phyloP scores from a whole-genome alignment of 2,888 invertebrate species.

The Hypsopygia costalis region DNA sequence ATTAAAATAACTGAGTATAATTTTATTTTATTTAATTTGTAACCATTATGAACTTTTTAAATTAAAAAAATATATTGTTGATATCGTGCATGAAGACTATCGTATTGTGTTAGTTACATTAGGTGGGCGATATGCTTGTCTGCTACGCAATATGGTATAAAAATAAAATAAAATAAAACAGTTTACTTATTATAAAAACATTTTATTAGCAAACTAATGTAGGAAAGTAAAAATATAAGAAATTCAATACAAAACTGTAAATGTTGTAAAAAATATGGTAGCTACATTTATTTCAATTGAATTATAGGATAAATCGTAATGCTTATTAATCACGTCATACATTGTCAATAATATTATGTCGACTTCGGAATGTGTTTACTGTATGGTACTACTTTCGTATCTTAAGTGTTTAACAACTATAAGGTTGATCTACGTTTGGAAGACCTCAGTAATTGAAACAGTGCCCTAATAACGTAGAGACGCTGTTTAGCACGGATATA shows the following conservation, averaged over 20 bases:
- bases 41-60: no score
- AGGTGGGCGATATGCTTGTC: no score
- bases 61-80: no score
- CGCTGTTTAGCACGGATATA: conserved; percentile 48
- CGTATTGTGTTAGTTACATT: no score
- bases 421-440: conserved; percentile 27
- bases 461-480: conserved; percentile 19
- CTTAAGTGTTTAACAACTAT: conserved; percentile 7
- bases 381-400: not conserved
- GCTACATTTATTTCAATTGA: conserved; percentile 46
- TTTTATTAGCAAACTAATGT: conserved; percentile 80
- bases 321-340: not conserved
- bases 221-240: conserved; percentile 80
- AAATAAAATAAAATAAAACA: conserved; percentile 21
- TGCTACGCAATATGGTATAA: no score
- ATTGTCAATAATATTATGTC: not conserved
- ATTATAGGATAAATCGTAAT: no score
- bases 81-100: no score
- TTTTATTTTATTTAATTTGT: no score
- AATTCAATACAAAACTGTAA: conserved; percentile 75
- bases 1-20: no score
- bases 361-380: not conserved
- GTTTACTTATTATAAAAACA: conserved; percentile 62
- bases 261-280: conserved; percentile 70
- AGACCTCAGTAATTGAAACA: conserved; percentile 40